Evolutionary conservation across 2,797 vertebrate genomes (phyloP).

Genomic region (Protonibea diacanthus): DNA sequence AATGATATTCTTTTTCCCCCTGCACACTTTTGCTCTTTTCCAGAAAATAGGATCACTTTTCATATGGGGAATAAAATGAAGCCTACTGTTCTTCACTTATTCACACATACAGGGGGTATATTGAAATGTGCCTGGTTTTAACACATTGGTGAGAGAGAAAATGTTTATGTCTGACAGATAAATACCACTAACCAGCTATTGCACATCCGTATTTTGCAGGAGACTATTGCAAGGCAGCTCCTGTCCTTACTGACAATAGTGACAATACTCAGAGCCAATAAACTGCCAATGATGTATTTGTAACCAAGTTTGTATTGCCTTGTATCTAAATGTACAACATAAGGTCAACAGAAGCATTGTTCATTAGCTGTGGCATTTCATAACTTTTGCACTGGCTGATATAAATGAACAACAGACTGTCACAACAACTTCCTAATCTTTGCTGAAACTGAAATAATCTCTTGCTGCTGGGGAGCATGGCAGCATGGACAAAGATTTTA

Average conservation of each 20-base stretch:
- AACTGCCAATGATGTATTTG: slow-evolving; percentile 25
- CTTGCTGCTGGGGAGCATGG: slow-evolving; percentile 7
- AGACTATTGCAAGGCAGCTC: not conserved
- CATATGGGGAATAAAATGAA: slow-evolving; percentile 63
- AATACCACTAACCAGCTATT: slow-evolving; percentile 6
- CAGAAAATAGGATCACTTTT: slow-evolving; percentile 78
- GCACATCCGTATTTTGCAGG: slow-evolving; percentile 21
- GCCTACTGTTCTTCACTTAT: slow-evolving; percentile 19
- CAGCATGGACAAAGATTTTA: not conserved
- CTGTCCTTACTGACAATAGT: slow-evolving; percentile 13
- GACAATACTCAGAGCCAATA: not conserved
- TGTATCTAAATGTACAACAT: slow-evolving; percentile 29
- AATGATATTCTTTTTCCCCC: slow-evolving; percentile 67
- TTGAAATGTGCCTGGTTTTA: slow-evolving; percentile 32
- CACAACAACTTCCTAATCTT: not conserved
- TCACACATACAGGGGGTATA: slow-evolving; percentile 42
- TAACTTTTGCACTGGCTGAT: slow-evolving; percentile 8
- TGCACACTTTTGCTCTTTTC: slow-evolving; percentile 56
- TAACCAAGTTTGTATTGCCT: not conserved
- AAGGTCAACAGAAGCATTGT: not conserved
- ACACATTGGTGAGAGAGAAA: slow-evolving; percentile 6
- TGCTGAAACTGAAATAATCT: not conserved
- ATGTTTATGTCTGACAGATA: slow-evolving; percentile 28
- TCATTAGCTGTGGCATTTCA: not conserved
- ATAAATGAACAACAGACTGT: slow-evolving; percentile 14